Percentiles rank a stretch among this genome's conserved stretches.
Evolutionary conservation across 2,113 vertebrate genomes (phyloP).

Genomic region (Sterrhoptilus dennistouni): DNA sequence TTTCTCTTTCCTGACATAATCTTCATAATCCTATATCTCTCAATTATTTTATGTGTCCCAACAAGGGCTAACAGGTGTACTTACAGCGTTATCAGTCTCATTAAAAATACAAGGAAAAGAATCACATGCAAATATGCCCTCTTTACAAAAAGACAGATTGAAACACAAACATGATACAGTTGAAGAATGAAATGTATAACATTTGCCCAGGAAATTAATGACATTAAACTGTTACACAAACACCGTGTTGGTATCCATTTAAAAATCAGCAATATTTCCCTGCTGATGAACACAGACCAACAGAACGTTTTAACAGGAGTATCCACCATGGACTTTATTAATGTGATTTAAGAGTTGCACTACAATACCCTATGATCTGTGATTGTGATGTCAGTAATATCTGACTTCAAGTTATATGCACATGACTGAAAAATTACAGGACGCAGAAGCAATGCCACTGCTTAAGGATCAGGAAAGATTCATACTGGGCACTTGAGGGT

Average conservation of each 20-base stretch:
- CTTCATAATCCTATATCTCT: not conserved
- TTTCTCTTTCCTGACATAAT: not conserved
- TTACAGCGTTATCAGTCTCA: not conserved
- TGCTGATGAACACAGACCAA: not conserved
- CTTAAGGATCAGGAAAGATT: not conserved
- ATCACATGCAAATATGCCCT: not conserved
- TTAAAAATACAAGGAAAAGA: not conserved
- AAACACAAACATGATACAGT: not conserved
- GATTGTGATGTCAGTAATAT: not conserved
- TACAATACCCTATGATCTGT: not conserved
- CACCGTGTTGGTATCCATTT: not conserved
- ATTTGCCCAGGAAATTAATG: not conserved
- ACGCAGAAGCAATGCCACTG: not conserved
- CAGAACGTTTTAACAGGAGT: not conserved
- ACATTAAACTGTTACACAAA: not conserved
- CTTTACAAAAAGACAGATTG: not conserved
- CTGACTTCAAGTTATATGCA: not conserved
- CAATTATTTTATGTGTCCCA: not conserved
- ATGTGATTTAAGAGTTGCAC: not conserved
- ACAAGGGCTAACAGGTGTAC: not conserved
- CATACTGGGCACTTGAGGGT: not conserved
- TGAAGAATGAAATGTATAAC: not conserved
- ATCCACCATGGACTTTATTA: not conserved
- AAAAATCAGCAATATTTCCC: not conserved
- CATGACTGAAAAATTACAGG: constrained; percentile 14